Evolutionary conservation across 2,888 invertebrate genomes (phyloP).

Genomic region (Drosophila anomelani): DNA sequence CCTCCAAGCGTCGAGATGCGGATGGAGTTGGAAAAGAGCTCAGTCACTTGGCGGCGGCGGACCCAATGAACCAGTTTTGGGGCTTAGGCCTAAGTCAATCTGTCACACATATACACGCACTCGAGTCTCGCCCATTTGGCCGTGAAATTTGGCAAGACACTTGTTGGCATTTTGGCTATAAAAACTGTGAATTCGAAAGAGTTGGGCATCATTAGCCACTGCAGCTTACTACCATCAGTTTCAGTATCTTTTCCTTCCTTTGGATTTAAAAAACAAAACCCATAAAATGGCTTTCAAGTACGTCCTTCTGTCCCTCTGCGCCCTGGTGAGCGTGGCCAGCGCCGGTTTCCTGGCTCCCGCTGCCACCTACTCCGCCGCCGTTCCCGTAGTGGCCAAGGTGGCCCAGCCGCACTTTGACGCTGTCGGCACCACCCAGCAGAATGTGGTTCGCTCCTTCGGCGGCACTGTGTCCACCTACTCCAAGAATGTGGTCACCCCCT

Average conservation of each 20-base stretch:
- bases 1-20: constrained; percentile 23
- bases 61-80: constrained; percentile 70
- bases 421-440: constrained; percentile 86
- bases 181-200: constrained; percentile 46
- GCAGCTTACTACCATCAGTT: constrained; percentile 32
- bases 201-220: constrained; percentile 62
- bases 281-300: constrained; percentile 85
- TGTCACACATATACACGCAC: constrained; percentile 57
- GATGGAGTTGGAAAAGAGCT: constrained; percentile 18
- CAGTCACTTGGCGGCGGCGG: constrained; percentile 46
- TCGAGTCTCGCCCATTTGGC: constrained; percentile 32
- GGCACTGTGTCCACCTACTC: constrained; percentile 86
- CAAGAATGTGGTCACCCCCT: constrained; percentile 87
- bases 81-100: constrained; percentile 69
- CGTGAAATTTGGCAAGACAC: constrained; percentile 67
- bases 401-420: constrained; percentile 79
- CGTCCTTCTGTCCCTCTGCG: constrained; percentile 86
- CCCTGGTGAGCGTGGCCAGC: constrained; percentile 87
- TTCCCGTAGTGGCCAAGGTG: constrained; percentile 76
- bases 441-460: constrained; percentile 86
- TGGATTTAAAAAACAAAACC: constrained; percentile 5
- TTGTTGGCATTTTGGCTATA: constrained; percentile 57
- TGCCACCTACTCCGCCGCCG: constrained; percentile 62
- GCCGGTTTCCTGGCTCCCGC: constrained; percentile 86
- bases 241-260: constrained; percentile 26